Evolutionary conservation across 2,113 vertebrate genomes (phyloP).

Genomic region (Limnothrissa miodon): DNA sequence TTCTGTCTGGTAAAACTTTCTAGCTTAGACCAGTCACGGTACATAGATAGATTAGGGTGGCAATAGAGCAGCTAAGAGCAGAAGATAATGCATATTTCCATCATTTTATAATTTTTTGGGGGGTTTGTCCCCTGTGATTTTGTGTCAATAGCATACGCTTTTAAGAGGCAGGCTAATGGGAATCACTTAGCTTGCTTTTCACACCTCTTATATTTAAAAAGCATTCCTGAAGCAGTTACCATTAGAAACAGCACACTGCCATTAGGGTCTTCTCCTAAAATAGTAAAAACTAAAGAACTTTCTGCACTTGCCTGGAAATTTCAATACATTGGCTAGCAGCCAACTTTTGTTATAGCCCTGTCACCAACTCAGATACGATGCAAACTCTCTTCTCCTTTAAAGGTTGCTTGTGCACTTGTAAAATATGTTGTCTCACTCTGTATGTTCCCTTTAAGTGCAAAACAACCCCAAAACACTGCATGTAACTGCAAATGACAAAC

Average conservation of each 20-base stretch:
- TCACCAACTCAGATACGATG: not conserved
- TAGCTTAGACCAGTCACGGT: not conserved
- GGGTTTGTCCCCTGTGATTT: not conserved
- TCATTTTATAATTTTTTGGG: not conserved
- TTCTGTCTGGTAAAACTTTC: not conserved
- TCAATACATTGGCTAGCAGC: not conserved
- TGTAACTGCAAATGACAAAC: not conserved
- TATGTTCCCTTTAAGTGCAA: not conserved
- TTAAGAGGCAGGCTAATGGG: not conserved
- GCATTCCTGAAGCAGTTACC: not conserved
- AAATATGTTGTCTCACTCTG: not conserved
- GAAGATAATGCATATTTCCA: not conserved
- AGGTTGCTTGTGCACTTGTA: not conserved
- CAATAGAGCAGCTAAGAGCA: not conserved
- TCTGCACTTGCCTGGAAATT: not conserved
- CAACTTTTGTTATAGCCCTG: not conserved
- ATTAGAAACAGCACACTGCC: not conserved
- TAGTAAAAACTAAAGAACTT: not conserved
- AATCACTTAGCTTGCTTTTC: not conserved
- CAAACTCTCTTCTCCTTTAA: not conserved
- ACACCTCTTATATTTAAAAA: not conserved
- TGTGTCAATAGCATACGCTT: not conserved
- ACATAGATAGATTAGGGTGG: not conserved
- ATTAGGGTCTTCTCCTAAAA: not conserved
- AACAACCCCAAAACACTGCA: not conserved